phyloP scores from a whole-genome alignment of 2,113 vertebrate genomes.

The Monopterus albus region DNA sequence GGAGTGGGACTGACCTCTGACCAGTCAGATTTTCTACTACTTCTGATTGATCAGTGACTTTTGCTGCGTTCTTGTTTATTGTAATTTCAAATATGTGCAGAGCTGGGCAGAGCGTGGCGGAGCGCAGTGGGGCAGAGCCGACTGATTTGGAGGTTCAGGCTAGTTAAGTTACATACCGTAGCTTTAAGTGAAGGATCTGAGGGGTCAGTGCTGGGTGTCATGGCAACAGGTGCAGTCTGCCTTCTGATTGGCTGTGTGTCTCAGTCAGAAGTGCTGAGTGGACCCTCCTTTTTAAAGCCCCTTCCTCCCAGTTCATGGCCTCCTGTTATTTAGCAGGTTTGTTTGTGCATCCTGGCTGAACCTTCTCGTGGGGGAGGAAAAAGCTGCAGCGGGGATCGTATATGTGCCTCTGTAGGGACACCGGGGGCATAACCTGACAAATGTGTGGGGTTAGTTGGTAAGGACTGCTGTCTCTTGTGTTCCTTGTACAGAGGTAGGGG shows the following conservation, averaged over 20 bases:
- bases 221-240: slow-evolving; percentile 60
- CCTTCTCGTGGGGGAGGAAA: slow-evolving; percentile 77
- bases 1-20: too few relatives aligned
- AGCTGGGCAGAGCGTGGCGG: too few relatives aligned
- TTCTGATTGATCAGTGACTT: too few relatives aligned
- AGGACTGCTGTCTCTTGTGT: slow-evolving; percentile 65
- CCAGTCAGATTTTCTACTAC: too few relatives aligned
- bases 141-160: too few relatives aligned
- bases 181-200: too few relatives aligned
- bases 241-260: slow-evolving; percentile 68
- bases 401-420: slow-evolving; percentile 77
- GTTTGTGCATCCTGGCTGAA: slow-evolving; percentile 81
- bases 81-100: too few relatives aligned
- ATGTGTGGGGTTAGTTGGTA: slow-evolving; percentile 88
- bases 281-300: too few relatives aligned
- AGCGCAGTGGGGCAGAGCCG: too few relatives aligned
- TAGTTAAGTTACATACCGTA: too few relatives aligned
- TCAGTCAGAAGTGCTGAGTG: slow-evolving; percentile 84
- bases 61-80: too few relatives aligned
- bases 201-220: slow-evolving; percentile 39
- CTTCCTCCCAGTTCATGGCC: slow-evolving; percentile 66
- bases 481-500: slow-evolving; percentile 41
- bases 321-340: slow-evolving; percentile 78
- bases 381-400: slow-evolving; percentile 73
- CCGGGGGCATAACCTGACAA: slow-evolving; percentile 82